Percentiles rank a stretch among this genome's conserved stretches.
These are phyloP conservation scores for Terebella lapidaria DNA, from an alignment of 2,888 invertebrate genomes.

Conservation along the genomic window DNA sequence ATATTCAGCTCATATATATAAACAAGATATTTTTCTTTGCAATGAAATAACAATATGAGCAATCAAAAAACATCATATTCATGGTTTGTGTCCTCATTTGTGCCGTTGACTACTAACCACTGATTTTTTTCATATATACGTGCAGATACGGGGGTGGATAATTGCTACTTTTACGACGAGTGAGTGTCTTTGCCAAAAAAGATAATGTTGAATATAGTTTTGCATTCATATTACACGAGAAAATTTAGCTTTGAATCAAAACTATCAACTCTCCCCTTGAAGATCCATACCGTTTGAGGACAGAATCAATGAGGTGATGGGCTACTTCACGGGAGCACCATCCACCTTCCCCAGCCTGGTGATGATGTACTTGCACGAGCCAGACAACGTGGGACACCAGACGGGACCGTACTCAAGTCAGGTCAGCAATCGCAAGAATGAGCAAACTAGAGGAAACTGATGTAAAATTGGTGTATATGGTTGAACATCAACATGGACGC, in stretches of 20 bases:
- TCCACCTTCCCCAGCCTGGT: constrained; percentile 35
- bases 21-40: no score
- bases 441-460: no score
- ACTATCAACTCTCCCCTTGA: background rate
- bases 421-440: constrained; percentile 29
- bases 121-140: background rate
- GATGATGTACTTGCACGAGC: constrained; percentile 38
- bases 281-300: constrained; percentile 27
- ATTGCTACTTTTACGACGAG: constrained; percentile 18
- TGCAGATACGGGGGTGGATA: constrained; percentile 13
- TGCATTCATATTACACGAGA: background rate
- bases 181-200: constrained; percentile 7
- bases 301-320: constrained; percentile 31
- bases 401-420: constrained; percentile 33
- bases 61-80: no score
- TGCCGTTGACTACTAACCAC: no score
- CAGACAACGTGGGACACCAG: constrained; percentile 38
- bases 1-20: no score
- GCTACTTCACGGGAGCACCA: constrained; percentile 29
- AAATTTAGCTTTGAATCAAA: background rate
- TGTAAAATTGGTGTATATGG: no score
- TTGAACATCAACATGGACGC: no score
- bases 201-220: constrained; percentile 1
- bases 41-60: no score
- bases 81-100: no score